Conservation (phyloP, 2,797 vertebrate genomes). For the Coranthus polyacanthus region DNA sequence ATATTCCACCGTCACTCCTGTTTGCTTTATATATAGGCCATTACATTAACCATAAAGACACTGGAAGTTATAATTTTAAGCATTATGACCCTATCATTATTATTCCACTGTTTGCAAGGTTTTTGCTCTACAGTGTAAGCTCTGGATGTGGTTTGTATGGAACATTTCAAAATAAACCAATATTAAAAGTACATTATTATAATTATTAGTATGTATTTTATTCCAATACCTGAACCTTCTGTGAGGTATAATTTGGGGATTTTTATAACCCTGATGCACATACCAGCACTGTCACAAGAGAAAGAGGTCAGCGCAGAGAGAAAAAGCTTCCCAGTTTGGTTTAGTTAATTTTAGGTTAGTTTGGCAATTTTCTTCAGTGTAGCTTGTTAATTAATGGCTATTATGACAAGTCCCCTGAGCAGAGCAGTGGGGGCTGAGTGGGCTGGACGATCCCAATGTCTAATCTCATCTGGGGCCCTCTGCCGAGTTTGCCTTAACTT, state of each 20-base stretch:
- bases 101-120: conserved; percentile 19
- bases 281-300: conserved; percentile 39
- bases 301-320: conserved; percentile 11
- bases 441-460: conserved; percentile 45
- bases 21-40: conserved; percentile 5
- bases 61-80: conserved; percentile 25
- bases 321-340: conserved; percentile 32
- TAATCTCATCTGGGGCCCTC: conserved; percentile 61
- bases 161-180: conserved; percentile 48
- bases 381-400: conserved; percentile 63
- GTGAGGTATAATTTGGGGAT: conserved; percentile 26
- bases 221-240: conserved; percentile 30
- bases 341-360: conserved; percentile 30
- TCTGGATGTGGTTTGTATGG: conserved; percentile 40
- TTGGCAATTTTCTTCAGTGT: conserved; percentile 27
- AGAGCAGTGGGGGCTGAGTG: conserved; percentile 24
- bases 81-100: conserved; percentile 15
- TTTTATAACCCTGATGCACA: conserved; percentile 31
- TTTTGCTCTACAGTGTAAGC: conserved; percentile 1
- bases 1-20: background rate
- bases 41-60: conserved; percentile 7
- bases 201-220: conserved; percentile 37
- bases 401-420: conserved; percentile 54
- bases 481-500: conserved; percentile 55
- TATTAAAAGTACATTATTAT: conserved; percentile 34